Base-by-base conservation (phyloP, 1,140 invertebrate species). In the Pogonomyrmex barbatus region DNA sequence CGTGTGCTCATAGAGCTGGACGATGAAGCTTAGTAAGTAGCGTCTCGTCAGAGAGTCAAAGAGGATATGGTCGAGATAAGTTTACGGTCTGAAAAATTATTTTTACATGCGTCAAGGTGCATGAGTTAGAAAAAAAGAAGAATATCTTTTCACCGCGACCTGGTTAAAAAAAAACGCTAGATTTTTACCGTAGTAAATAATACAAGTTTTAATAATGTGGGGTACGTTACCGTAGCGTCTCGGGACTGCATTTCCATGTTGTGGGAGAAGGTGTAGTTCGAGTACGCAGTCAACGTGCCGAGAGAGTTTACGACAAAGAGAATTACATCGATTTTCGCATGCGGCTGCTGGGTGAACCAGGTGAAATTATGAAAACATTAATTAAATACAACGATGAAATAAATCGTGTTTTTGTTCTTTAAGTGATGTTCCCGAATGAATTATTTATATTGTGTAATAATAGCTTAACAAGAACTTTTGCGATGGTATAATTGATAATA, bases 291-390 rank as follows among this genome's bases (percentile, higher is more conserved):
- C 96, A 97, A 56, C 96, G 98, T 9, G 97, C 98, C 92, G 98
- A 98, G 88, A 96, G 97, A 89, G 96, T 98, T 4, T 98, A 97
- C 94, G 98, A 99, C 93, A 97, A 97, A 93, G 98, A 99, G 94
- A 99, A 98, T 93, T 99, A 99, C 93, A 99, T 99, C 88, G 98
- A 99, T 94, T 99, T 99, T 94, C 96, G 98, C 86, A 99, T 99
- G 98, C 96, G 98, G 92, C 95, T 99, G 5, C 95, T 99, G 2
- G 98, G 98, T 65, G 98, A 99, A 95, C 97, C 97, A 95, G 97
- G 98, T 98, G 96, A 94, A 24, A 24, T 24, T 24, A 24, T 24
- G 24, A 24, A 24, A 24, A 24, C 24, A 82, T 54, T 39, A 10
- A 67, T 79, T 70, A 42, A 24, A 24, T 24, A 24, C 24, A 24